phyloP scores from a whole-genome alignment of 2,888 invertebrate genomes.

The Melinaea marsaeus region DNA sequence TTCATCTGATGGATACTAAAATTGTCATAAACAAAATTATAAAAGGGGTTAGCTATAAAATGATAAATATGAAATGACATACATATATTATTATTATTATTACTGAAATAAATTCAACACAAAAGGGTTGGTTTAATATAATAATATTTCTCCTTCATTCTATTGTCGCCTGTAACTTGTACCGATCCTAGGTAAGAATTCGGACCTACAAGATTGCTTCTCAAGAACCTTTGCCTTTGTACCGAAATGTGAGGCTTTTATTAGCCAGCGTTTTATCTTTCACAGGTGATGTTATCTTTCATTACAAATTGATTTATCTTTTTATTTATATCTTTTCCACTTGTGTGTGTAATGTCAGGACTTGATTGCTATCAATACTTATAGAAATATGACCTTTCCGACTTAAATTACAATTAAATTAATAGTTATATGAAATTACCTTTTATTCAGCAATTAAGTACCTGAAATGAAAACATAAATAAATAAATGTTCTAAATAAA shows the following conservation, averaged over 20 bases:
- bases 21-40: no score
- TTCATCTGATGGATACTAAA: no score
- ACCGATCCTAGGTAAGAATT: constrained; percentile 46
- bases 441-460: not conserved
- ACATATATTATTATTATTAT: no score
- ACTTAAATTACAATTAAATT: no score
- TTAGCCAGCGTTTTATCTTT: constrained; percentile 46
- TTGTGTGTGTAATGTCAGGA: no score
- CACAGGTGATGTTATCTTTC: constrained; percentile 20
- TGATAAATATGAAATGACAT: no score
- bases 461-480: not conserved
- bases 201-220: constrained; percentile 68
- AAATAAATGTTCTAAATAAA: not conserved
- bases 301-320: constrained; percentile 14
- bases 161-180: constrained; percentile 28
- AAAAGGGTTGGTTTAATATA: no score
- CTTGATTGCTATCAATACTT: no score
- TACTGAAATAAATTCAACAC: no score
- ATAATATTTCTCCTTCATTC: not conserved
- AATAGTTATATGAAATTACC: no score
- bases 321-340: not conserved
- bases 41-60: no score
- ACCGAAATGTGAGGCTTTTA: constrained; percentile 61
- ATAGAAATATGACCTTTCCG: no score
- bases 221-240: constrained; percentile 64